These are phyloP conservation scores for Sphaeridia pumilis DNA, from an alignment of 2,888 invertebrate genomes.

Conservation along the genomic window DNA sequence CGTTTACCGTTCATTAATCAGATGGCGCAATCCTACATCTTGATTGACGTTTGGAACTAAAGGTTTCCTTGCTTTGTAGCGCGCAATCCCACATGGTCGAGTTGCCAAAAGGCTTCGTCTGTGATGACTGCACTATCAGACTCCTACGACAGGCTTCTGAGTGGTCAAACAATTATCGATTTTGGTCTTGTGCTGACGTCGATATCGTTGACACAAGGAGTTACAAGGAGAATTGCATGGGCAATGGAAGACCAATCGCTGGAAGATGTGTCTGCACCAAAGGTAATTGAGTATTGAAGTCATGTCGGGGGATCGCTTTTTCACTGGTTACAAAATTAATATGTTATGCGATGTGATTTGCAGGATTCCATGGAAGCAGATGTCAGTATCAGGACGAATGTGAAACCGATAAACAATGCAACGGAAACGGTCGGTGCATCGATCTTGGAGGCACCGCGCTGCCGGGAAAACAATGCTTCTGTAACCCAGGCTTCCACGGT, in stretches of 20 bases:
- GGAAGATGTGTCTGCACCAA: constrained; percentile 44
- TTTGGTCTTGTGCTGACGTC: constrained; percentile 94
- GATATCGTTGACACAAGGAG: constrained; percentile 53
- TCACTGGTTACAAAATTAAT: no score
- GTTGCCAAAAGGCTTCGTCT: constrained; percentile 68
- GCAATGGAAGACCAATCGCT: constrained; percentile 66
- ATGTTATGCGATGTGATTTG: neutral
- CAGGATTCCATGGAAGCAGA: constrained; percentile 52
- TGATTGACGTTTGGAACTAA: neutral
- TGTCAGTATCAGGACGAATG: constrained; percentile 89
- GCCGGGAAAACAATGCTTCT: constrained; percentile 77
- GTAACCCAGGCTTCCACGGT: constrained; percentile 51
- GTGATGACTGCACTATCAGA: constrained; percentile 78
- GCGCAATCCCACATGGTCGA: constrained; percentile 70
- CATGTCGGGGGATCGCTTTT: neutral
- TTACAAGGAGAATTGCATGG: constrained; percentile 72
- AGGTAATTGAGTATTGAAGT: constrained; percentile 15
- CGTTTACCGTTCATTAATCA: no score
- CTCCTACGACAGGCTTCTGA: constrained; percentile 81
- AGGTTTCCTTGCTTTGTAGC: constrained; percentile 45
- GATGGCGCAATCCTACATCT: no score
- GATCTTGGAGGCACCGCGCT: constrained; percentile 66
- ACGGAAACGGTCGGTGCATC: constrained; percentile 66
- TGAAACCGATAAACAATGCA: constrained; percentile 67
- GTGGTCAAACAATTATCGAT: constrained; percentile 68